Base-by-base conservation (phyloP, 1,140 invertebrate species). In the Nasonia vitripennis region DNA sequence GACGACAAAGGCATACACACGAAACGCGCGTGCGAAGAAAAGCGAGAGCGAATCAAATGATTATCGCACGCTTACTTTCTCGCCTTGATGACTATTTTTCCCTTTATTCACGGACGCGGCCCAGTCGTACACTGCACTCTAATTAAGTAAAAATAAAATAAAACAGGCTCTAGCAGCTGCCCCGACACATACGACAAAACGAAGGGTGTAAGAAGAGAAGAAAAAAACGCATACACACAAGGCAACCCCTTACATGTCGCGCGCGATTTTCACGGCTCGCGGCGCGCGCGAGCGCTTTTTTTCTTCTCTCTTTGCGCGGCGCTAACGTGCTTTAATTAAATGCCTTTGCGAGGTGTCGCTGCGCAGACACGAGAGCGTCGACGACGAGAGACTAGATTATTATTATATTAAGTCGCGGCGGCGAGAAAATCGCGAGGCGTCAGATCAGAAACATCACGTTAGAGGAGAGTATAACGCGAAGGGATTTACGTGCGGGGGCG, bases 111-210 rank as follows among this genome's bases (percentile, higher is more conserved):
- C 37, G 20, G 12, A 1, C n/a, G n/a, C 27, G 27, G 27, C n/a
- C 73, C 55, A 17, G 74, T 62, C 11, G 48, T 48, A 45, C 34
- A 67, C 20, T 48, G 27, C 34, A 67, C 20, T 83, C 62, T 84
- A 84, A 84, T 84, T 84, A 84, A 84, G 34, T 68, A 70, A 48
- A 67, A 83, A 27, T 27, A 83, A 73, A 10, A 10, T 2, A 14
- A 23, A 34, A 1, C 71, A 12, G 5, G 34, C 34, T 2, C 27
- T 41, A 5, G 37, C 7, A 41, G 5, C 37, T 7, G 9, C 41
- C 6, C 37, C 5, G 37, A 10, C 41, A 73, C 5, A 37, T 23
- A 11, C 75, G 75, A 51, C 20, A 51, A 23, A 48, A 51, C 75
- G 41, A 23, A 48, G 37, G n/a, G 23, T 20, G 20, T 14, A 14